phyloP scores from a whole-genome alignment of 2,797 vertebrate genomes.

The Phyllotis vaccarum region DNA sequence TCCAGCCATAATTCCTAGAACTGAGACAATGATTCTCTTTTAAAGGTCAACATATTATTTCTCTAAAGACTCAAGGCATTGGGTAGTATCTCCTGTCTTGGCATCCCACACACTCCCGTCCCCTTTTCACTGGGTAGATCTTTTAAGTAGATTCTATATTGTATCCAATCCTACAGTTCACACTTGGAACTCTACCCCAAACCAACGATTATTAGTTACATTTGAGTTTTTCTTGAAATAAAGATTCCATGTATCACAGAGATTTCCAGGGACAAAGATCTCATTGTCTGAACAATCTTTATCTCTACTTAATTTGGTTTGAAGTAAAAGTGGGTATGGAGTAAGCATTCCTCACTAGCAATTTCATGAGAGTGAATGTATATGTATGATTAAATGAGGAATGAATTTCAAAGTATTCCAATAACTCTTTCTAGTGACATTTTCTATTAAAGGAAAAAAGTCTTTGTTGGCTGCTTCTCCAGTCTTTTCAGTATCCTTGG shows the following conservation, averaged over 20 bases:
- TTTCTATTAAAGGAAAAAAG: conserved; percentile 38
- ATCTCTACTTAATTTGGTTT: neutral
- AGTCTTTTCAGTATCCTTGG: conserved; percentile 35
- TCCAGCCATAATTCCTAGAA: neutral
- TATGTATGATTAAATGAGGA: neutral
- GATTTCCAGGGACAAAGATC: neutral
- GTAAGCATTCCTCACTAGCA: neutral
- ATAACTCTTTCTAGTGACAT: neutral
- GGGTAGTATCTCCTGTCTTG: neutral
- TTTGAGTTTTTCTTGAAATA: neutral
- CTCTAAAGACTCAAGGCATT: neutral
- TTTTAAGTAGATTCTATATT: neutral
- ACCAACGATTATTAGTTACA: neutral
- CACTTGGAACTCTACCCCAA: neutral
- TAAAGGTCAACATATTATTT: neutral
- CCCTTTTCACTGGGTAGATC: neutral
- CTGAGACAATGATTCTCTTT: neutral
- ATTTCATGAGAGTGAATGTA: neutral
- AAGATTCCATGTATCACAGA: neutral
- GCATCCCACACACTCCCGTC: too few relatives aligned
- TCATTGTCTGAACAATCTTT: neutral
- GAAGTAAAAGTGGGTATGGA: neutral
- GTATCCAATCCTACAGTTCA: neutral
- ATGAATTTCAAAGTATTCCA: conserved; percentile 14
- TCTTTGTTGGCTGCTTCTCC: conserved; percentile 34